Percentiles rank a stretch among this genome's conserved stretches.
phyloP scores from a whole-genome alignment of 2,888 invertebrate species.

The Strigamia transsilvanica region DNA sequence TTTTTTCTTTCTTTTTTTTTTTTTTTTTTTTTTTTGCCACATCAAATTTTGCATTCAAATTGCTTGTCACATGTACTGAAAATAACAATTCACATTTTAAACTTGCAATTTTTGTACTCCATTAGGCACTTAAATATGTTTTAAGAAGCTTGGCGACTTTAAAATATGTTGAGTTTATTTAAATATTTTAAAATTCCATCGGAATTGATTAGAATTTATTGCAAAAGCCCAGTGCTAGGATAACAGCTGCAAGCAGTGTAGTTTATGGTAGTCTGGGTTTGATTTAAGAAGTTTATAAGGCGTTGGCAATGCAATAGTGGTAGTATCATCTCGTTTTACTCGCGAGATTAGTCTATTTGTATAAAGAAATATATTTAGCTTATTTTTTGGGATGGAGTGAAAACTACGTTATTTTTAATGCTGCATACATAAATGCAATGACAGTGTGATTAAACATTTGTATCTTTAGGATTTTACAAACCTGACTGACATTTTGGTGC shows the following conservation, averaged over 20 bases:
- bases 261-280: conserved; percentile 23
- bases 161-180: background rate
- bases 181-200: background rate
- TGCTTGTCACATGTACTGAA: conserved; percentile 20
- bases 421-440: background rate
- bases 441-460: background rate
- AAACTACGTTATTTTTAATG: background rate
- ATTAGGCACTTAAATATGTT: no score
- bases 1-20: background rate
- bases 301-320: conserved; percentile 11
- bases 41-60: conserved; percentile 34
- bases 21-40: background rate
- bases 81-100: background rate
- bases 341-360: background rate
- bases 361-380: background rate
- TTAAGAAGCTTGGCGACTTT: background rate
- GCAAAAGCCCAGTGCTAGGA: background rate
- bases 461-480: no score
- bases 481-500: background rate
- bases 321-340: background rate
- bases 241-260: conserved; percentile 31
- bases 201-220: conserved; percentile 21
- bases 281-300: background rate
- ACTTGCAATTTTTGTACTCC: background rate
- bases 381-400: background rate